These are phyloP conservation scores for Aspidiotus rigidus DNA, from an alignment of 2,888 invertebrate genomes.

Conservation along the genomic window DNA sequence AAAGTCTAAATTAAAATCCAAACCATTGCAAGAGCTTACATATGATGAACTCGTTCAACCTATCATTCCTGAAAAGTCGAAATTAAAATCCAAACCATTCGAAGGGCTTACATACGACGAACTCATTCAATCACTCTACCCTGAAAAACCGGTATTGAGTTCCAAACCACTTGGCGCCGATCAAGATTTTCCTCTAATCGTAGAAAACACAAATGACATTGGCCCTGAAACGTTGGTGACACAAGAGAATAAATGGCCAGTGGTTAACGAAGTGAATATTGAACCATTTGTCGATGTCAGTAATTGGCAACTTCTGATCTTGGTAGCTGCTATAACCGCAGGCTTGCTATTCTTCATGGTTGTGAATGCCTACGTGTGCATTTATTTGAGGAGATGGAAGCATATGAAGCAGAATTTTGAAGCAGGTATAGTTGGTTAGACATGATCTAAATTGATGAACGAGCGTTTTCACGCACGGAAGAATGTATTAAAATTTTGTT, in stretches of 20 bases:
- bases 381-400: constrained; percentile 14
- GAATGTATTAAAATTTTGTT: too few relatives aligned
- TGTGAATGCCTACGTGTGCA: constrained; percentile 13
- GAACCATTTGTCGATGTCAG: constrained; percentile 1
- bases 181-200: background rate
- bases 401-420: constrained; percentile 13
- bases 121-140: too few relatives aligned
- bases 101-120: too few relatives aligned
- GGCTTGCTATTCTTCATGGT: constrained; percentile 22
- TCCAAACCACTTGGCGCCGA: constrained; percentile 1
- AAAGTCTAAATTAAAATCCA: background rate
- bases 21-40: too few relatives aligned
- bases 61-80: too few relatives aligned
- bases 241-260: background rate
- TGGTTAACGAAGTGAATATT: background rate
- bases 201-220: background rate
- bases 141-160: background rate
- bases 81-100: too few relatives aligned
- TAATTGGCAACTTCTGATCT: constrained; percentile 20
- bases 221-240: background rate
- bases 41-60: background rate
- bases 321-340: constrained; percentile 18
- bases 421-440: constrained; percentile 4
- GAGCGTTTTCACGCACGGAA: too few relatives aligned
- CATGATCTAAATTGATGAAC: too few relatives aligned